Percentiles rank a stretch among this genome's conserved stretches.
Conservation (phyloP, 2,113 vertebrate species). For the Pteruthius melanotis region DNA sequence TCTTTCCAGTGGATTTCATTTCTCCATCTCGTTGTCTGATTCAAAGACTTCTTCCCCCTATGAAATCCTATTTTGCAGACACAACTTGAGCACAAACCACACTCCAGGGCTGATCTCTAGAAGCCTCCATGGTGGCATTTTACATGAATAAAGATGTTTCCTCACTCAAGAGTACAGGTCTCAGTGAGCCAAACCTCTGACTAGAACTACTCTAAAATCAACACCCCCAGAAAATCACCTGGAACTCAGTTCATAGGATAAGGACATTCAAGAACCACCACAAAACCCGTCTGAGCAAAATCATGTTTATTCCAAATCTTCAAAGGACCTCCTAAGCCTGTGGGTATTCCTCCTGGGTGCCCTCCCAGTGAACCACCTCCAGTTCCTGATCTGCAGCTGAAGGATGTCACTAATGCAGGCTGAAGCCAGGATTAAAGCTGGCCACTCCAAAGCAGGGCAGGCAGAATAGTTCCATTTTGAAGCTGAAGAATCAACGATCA, state of each 20-base stretch:
- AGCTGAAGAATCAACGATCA: neutral
- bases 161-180: neutral
- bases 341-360: neutral
- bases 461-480: neutral
- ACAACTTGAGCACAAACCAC: neutral
- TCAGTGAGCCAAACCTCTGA: neutral
- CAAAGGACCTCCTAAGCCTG: neutral
- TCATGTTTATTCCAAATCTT: neutral
- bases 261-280: neutral
- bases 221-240: neutral
- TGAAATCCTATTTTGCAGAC: neutral
- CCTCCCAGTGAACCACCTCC: neutral
- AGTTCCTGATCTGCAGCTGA: neutral
- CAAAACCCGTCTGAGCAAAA: neutral
- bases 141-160: neutral
- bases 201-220: neutral
- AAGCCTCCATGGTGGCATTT: neutral
- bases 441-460: neutral
- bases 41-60: neutral
- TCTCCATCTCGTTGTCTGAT: neutral
- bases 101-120: neutral
- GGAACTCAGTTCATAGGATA: neutral
- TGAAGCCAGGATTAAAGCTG: neutral
- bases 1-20: neutral
- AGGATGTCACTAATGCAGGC: neutral